A percentile compares a stretch with the other conserved stretches of the same genome.
These are phyloP conservation scores for Periophthalmus modestus DNA, from an alignment of 2,113 vertebrate species.

Conservation along the genomic window DNA sequence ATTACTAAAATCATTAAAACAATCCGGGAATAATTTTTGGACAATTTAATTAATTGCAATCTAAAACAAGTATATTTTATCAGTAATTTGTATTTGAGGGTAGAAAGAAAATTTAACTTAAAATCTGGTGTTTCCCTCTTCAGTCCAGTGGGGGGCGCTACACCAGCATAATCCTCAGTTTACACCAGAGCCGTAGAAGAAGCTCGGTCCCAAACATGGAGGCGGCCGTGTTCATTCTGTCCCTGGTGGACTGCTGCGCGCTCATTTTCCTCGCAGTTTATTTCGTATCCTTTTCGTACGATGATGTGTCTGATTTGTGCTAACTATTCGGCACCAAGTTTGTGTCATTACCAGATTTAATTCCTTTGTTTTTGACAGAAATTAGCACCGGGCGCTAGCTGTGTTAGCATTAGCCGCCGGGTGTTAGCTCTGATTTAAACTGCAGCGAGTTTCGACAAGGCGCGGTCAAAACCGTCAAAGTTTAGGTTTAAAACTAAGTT, in stretches of 20 bases:
- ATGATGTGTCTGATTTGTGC: not conserved
- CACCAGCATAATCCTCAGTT: too few relatives aligned
- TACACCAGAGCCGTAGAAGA: conserved; percentile 22
- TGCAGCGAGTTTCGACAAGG: not conserved
- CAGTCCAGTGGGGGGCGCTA: not conserved
- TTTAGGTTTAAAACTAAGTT: not conserved
- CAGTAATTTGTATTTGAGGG: too few relatives aligned
- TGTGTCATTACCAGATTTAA: fast-evolving
- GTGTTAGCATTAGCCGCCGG: conserved; percentile 13
- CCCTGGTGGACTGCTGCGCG: conserved; percentile 91
- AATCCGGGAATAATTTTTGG: too few relatives aligned
- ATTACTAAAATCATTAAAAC: too few relatives aligned
- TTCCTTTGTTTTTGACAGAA: not conserved
- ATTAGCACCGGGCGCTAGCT: not conserved
- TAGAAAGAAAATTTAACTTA: too few relatives aligned
- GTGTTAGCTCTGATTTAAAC: conserved; percentile 14
- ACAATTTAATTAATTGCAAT: too few relatives aligned
- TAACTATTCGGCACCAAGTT: fast-evolving
- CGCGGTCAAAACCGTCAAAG: not conserved
- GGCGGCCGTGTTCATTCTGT: conserved; percentile 90
- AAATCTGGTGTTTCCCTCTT: not conserved
- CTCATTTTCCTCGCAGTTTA: conserved; percentile 95
- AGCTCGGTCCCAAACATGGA: conserved; percentile 80
- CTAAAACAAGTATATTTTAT: too few relatives aligned
- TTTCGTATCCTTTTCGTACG: conserved; percentile 87